These are phyloP conservation scores for Mesoligia furuncula DNA, from an alignment of 2,888 invertebrate genomes.

Conservation along the genomic window DNA sequence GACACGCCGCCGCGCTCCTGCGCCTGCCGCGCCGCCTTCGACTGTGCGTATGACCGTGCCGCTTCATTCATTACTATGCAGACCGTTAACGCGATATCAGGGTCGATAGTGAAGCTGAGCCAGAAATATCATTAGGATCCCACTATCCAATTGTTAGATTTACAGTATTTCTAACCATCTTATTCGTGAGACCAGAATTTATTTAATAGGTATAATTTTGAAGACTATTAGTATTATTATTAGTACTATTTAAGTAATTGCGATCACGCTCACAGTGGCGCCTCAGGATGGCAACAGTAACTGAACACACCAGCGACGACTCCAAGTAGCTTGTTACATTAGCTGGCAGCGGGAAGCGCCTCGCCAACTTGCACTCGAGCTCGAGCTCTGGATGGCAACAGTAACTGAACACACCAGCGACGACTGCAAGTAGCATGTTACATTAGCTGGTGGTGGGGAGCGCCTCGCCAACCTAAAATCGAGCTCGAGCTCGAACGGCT, in stretches of 20 bases:
- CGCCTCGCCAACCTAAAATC: too few relatives aligned
- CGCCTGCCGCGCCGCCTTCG: constrained; percentile 64
- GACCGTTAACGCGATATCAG: too few relatives aligned
- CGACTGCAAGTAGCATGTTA: too few relatives aligned
- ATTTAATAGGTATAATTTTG: background rate
- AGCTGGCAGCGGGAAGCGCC: background rate
- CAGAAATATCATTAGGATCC: too few relatives aligned
- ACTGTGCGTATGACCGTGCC: constrained; percentile 63
- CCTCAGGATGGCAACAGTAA: background rate
- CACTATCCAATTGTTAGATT: background rate
- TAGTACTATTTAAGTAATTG: too few relatives aligned
- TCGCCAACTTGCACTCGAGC: background rate
- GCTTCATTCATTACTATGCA: background rate
- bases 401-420: too few relatives aligned
- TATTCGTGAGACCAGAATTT: background rate
- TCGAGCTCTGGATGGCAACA: too few relatives aligned
- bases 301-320: background rate
- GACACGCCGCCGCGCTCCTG: constrained; percentile 70
- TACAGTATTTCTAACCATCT: background rate
- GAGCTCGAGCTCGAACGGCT: too few relatives aligned
- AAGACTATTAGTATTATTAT: background rate
- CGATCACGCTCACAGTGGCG: background rate
- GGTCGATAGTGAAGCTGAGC: background rate
- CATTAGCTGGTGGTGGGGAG: too few relatives aligned
- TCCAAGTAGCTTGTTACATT: background rate